Conservation (phyloP, 2,888 invertebrate species). For the Scaptomyza tumidula region DNA sequence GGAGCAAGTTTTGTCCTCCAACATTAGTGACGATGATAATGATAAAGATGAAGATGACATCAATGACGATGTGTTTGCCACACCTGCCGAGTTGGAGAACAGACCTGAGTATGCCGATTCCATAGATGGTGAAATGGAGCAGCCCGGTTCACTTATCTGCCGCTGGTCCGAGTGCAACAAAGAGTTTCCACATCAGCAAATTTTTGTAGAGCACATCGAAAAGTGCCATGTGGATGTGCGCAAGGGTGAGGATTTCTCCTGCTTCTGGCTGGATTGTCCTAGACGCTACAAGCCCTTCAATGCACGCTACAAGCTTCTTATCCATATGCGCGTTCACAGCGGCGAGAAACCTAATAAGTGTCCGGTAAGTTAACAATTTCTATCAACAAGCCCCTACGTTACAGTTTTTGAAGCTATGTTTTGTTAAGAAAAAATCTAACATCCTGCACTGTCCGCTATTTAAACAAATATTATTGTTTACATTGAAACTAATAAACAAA, state of each 20-base stretch:
- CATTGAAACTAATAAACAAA: background rate
- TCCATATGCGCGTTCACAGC: constrained; percentile 95
- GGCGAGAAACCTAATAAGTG: constrained; percentile 99
- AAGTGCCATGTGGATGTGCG: constrained; percentile 94
- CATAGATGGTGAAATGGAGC: constrained; percentile 20
- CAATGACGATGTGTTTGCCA: constrained; percentile 56
- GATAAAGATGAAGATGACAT: constrained; percentile 51
- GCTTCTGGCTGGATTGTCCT: constrained; percentile 97
- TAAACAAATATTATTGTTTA: constrained; percentile 27
- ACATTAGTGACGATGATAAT: constrained; percentile 53
- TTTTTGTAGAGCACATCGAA: constrained; percentile 93
- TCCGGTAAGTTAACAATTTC: constrained; percentile 87
- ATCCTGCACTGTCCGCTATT: background rate
- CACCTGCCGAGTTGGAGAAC: constrained; percentile 24
- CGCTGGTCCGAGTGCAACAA: constrained; percentile 94
- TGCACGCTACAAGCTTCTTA: constrained; percentile 98
- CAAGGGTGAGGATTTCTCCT: constrained; percentile 95
- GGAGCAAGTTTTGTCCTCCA: constrained; percentile 17
- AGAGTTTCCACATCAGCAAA: constrained; percentile 91
- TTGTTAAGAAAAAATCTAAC: background rate
- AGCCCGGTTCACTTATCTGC: constrained; percentile 85
- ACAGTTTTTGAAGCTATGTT: background rate
- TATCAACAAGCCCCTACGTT: too few relatives aligned
- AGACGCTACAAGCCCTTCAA: constrained; percentile 95
- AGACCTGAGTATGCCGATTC: constrained; percentile 2